A percentile compares a stretch with the other conserved stretches of the same genome.
phyloP scores from a whole-genome alignment of 2,113 vertebrate genomes.

The Barbus barbus region DNA sequence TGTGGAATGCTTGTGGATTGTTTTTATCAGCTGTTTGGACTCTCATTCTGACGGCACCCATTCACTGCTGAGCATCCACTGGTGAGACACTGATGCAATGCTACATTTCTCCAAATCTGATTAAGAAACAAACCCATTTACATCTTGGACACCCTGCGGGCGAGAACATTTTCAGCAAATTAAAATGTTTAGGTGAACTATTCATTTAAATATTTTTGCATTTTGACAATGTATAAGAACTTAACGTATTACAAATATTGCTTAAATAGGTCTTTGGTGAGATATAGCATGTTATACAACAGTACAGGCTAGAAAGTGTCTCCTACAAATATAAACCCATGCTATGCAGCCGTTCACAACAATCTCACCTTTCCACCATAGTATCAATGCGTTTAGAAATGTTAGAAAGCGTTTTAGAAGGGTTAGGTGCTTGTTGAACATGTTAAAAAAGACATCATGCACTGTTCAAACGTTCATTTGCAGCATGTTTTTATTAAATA shows the following conservation, averaged over 20 bases:
- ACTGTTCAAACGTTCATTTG: background rate
- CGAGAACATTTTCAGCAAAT: no score
- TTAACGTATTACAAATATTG: background rate
- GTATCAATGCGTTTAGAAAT: background rate
- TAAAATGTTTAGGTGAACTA: no score
- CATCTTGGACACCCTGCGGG: no score
- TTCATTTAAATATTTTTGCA: background rate
- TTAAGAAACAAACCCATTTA: no score
- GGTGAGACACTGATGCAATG: no score
- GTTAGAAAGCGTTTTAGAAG: conserved; percentile 9
- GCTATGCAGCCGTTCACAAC: background rate
- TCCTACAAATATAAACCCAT: background rate
- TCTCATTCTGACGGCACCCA: no score
- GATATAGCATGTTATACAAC: background rate
- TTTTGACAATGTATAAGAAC: background rate
- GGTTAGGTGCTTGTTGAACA: background rate
- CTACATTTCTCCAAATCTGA: no score
- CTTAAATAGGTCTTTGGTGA: background rate
- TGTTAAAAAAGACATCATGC: background rate
- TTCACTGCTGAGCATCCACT: no score
- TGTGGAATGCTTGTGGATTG: no score
- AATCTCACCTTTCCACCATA: background rate
- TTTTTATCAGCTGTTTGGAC: no score
- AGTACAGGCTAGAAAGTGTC: background rate
- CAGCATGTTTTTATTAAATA: conserved; percentile 51